Evolutionary conservation across 2,888 invertebrate species (phyloP).

Genomic region (Crossocerus cetratus): DNA sequence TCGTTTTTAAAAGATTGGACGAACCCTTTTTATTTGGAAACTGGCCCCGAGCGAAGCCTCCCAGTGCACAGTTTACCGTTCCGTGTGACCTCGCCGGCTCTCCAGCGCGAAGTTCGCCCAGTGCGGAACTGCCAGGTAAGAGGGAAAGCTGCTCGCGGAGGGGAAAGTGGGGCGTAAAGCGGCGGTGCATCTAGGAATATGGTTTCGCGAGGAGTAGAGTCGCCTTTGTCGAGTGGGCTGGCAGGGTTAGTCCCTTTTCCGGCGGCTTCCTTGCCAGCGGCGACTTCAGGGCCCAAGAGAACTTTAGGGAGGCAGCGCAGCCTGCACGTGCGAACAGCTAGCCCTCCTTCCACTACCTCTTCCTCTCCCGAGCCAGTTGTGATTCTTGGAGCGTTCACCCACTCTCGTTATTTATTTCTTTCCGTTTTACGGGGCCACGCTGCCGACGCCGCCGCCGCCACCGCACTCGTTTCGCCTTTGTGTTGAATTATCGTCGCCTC

Average conservation of each 20-base stretch:
- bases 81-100: too few relatives aligned
- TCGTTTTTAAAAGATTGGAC: too few relatives aligned
- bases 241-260: neutral
- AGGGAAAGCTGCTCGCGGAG: too few relatives aligned
- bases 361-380: slow-evolving; percentile 18
- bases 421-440: slow-evolving; percentile 28
- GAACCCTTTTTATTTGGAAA: too few relatives aligned
- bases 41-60: too few relatives aligned
- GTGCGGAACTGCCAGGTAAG: too few relatives aligned
- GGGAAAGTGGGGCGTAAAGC: neutral
- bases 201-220: neutral
- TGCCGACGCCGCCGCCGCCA: slow-evolving; percentile 10
- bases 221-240: neutral
- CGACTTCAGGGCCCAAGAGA: neutral
- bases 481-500: slow-evolving; percentile 49
- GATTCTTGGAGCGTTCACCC: slow-evolving; percentile 48
- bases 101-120: too few relatives aligned
- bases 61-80: too few relatives aligned
- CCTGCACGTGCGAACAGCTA: neutral
- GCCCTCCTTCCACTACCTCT: neutral
- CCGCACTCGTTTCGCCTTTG: slow-evolving; percentile 47
- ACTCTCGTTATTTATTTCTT: slow-evolving; percentile 53
- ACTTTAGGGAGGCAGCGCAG: neutral
- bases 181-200: neutral
- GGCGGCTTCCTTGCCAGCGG: neutral